These are phyloP conservation scores for Apostichopus leukothele DNA, from an alignment of 53 echinoderm and acorn worm genomes.

Conservation along the genomic window DNA sequence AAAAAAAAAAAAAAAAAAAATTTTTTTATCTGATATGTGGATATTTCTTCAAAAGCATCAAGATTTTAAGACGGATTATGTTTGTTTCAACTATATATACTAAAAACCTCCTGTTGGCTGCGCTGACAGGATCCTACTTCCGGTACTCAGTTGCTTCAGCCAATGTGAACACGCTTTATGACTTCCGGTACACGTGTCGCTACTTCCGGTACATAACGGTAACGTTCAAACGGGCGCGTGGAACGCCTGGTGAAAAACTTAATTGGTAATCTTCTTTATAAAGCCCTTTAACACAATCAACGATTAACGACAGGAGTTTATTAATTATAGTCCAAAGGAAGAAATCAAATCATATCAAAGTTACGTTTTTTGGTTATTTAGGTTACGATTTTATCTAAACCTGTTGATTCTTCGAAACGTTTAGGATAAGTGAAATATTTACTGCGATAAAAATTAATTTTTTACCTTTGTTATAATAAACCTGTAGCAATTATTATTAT, in stretches of 20 bases:
- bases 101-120: neutral
- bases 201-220: conserved; percentile 21
- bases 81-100: conserved; percentile 17
- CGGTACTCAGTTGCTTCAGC: conserved; percentile 45
- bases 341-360: neutral
- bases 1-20: too few species aligned
- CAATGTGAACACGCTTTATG: conserved; percentile 45
- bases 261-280: conserved; percentile 10
- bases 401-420: neutral
- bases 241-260: conserved; percentile 3
- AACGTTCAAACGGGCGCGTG: conserved; percentile 27
- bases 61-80: conserved; percentile 6
- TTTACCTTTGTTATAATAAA: too few species aligned
- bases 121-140: conserved; percentile 34
- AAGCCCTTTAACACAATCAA: conserved; percentile 21
- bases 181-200: conserved; percentile 46
- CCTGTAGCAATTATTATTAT: too few species aligned
- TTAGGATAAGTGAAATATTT: neutral
- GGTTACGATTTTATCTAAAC: neutral
- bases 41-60: neutral
- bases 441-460: too few species aligned
- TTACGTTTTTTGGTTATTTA: neutral
- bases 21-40: neutral
- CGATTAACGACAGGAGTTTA: neutral
- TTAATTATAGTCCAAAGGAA: conserved; percentile 29